Conservation (phyloP, 2,113 vertebrate species). For the Coregonus clupeaformis region DNA sequence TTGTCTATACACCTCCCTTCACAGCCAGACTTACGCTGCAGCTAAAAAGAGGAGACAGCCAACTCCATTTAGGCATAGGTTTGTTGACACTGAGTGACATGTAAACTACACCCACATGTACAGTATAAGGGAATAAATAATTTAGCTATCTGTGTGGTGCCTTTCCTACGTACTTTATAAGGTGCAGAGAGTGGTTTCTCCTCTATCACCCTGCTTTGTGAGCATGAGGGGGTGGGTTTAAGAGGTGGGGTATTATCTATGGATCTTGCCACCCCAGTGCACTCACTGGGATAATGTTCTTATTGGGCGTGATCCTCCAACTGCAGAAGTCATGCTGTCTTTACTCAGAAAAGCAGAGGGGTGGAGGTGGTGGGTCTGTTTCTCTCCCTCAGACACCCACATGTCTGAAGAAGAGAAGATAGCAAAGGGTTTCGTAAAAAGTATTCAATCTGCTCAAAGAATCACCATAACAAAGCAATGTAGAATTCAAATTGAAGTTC, state of each 20-base stretch:
- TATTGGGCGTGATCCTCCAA: constrained; percentile 77
- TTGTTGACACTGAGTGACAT: constrained; percentile 69
- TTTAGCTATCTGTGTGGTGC: too few species aligned
- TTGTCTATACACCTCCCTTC: constrained; percentile 40
- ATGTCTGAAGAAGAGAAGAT: constrained; percentile 43
- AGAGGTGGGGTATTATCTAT: constrained; percentile 74
- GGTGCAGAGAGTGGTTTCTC: constrained; percentile 62
- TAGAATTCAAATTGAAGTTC: too few species aligned
- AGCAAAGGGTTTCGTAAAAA: neutral
- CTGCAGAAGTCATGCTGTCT: constrained; percentile 79
- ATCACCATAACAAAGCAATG: too few species aligned
- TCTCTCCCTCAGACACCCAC: constrained; percentile 47
- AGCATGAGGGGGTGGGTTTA: constrained; percentile 64
- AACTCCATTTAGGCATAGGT: constrained; percentile 55
- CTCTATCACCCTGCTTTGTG: constrained; percentile 51
- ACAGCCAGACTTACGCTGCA: constrained; percentile 47
- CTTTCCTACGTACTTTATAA: constrained; percentile 3
- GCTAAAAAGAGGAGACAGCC: constrained; percentile 61
- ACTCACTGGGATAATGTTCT: constrained; percentile 81
- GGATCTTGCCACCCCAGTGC: constrained; percentile 76
- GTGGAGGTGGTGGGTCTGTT: constrained; percentile 57
- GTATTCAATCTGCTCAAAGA: neutral
- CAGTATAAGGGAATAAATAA: constrained; percentile 53
- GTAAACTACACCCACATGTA: constrained; percentile 64
- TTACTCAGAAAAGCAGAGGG: constrained; percentile 73